Evolutionary conservation across 2,113 vertebrate species (phyloP), one percentile per base, ranked within the genome.

Genomic region (Natator depressus): DNA sequence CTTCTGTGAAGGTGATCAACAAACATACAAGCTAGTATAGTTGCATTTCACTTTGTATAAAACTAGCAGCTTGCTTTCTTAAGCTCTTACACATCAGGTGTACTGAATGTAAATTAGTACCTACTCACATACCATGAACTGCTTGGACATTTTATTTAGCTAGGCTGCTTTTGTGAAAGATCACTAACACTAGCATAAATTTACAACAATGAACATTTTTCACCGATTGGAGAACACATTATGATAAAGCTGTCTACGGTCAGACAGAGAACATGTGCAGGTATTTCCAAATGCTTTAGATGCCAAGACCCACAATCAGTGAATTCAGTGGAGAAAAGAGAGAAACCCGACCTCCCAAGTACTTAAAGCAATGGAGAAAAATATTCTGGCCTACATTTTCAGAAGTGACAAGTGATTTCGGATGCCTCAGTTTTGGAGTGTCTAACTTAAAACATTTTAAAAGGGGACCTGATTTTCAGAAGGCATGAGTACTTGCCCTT

Each of bases 21-120:
- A 1, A 42, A 11, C 2, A 0, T 0, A 0, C 20, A 27, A 0
- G 50, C 7, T 47, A 1, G 0, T 0, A 0, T 49, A 46, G 3
- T 35, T 3, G 0, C 4, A 0, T 4, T 12, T 51, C 54, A 42
- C 81, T 12, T 2, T 76, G 42, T 14, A 76, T 0, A 55, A 22
- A 59, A 6, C 3, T 81, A 2, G 42, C 31, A 20, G 22, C 25
- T 47, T 47, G 29, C 50, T 3, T 53, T 82, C 87, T 38, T 4
- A 1, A 59, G 57, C 78, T 8, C 1, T 0, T 2, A 5, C 10
- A 72, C 10, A 47, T 55, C 72, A 22, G 25, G 46, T 25, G 62
- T 57, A 6, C 65, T 69, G 17, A 47, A 25, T 47, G 24, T 47
- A 27, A 78, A 78, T 78, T 78, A 25, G 38, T 29, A 46, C 38